Conservation (phyloP, 1,140 invertebrate species). For the Lordiphosa clarofinis region DNA sequence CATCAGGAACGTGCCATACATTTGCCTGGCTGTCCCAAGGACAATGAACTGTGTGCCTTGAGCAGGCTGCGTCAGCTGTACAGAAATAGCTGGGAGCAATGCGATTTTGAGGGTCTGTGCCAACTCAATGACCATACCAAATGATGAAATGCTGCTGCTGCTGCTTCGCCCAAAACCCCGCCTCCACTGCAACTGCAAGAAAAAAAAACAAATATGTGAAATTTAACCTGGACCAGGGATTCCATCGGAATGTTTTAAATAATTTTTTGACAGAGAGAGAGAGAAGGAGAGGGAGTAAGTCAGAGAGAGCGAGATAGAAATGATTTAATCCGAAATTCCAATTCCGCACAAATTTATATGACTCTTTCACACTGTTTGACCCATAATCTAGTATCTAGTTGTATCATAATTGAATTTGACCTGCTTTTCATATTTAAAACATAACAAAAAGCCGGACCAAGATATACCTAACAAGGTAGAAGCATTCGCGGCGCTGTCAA, state of each 20-base stretch:
- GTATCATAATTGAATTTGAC: too few species aligned
- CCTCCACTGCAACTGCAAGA: slow-evolving; percentile 12
- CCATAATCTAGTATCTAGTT: too few species aligned
- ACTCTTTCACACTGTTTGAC: too few species aligned
- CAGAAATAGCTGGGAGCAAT: slow-evolving; percentile 82
- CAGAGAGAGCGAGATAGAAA: slow-evolving; percentile 1
- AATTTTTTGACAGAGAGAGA: background rate
- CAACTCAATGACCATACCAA: slow-evolving; percentile 25
- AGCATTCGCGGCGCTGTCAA: too few species aligned
- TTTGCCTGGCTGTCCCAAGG: slow-evolving; percentile 84
- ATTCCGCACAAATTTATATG: too few species aligned
- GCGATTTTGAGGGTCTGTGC: slow-evolving; percentile 85
- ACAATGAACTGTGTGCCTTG: slow-evolving; percentile 84
- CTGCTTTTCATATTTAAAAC: too few species aligned
- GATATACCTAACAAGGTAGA: too few species aligned
- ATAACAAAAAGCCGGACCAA: too few species aligned
- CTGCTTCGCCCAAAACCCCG: slow-evolving; percentile 1
- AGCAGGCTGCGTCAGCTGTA: slow-evolving; percentile 82
- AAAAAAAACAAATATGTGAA: too few species aligned
- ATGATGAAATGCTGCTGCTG: slow-evolving; percentile 9
- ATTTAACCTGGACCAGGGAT: too few species aligned
- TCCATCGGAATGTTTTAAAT: too few species aligned
- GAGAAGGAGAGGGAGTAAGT: slow-evolving; percentile 1
- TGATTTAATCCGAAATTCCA: too few species aligned
- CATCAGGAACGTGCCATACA: slow-evolving; percentile 87